phyloP scores from a whole-genome alignment of 2,888 invertebrate genomes.

The Trichogramma evanescens region DNA sequence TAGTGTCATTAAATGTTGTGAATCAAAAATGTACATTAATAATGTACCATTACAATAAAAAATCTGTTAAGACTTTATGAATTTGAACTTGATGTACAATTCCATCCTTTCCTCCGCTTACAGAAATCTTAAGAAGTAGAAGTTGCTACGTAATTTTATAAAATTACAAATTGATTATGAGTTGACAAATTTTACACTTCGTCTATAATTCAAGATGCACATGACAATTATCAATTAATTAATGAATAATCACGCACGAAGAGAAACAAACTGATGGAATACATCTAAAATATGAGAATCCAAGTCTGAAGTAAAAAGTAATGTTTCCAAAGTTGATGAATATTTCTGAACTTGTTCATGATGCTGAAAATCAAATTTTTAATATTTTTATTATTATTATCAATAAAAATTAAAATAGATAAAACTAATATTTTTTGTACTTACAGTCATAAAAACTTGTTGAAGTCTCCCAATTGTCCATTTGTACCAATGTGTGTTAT shows the following conservation, averaged over 20 bases:
- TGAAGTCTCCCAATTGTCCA: conserved; percentile 92
- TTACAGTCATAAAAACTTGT: conserved; percentile 57
- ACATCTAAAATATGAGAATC: conserved; percentile 94
- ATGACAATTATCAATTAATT: conserved; percentile 5
- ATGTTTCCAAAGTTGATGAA: conserved; percentile 87
- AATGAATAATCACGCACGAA: conserved; percentile 58
- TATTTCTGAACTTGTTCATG: conserved; percentile 96
- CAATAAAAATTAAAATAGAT: conserved; percentile 20
- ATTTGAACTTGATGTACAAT: conserved; percentile 8
- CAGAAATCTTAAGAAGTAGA: not conserved
- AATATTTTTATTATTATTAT: too few relatives aligned
- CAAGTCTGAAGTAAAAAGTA: conserved; percentile 92
- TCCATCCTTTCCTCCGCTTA: not conserved
- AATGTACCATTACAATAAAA: conserved; percentile 10
- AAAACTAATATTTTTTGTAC: conserved; percentile 18
- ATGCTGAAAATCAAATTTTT: conserved; percentile 62
- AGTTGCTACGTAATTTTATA: too few relatives aligned
- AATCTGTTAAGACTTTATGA: conserved; percentile 7
- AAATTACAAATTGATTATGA: too few relatives aligned
- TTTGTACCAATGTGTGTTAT: conserved; percentile 91
- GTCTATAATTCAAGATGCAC: not conserved
- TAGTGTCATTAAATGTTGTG: conserved; percentile 1
- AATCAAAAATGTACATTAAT: conserved; percentile 11
- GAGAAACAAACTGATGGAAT: conserved; percentile 94
- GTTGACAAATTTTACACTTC: too few relatives aligned